These are phyloP conservation scores for Cyclina sinensis DNA, from an alignment of 1,140 invertebrate genomes.

Conservation along the genomic window DNA sequence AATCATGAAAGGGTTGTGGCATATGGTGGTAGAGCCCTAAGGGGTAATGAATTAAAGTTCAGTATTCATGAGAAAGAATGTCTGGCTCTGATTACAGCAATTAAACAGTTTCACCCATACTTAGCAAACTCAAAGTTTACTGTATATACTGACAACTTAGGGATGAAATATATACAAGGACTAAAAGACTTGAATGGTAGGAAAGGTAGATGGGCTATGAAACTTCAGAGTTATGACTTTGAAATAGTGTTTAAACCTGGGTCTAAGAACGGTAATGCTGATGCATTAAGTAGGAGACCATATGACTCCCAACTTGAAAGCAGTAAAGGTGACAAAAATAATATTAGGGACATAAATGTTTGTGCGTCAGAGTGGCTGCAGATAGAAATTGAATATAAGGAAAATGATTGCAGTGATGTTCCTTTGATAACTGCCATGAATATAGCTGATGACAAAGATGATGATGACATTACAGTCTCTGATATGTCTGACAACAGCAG, in stretches of 20 bases:
- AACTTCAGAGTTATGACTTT: constrained; percentile 57
- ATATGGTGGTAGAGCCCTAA: constrained; percentile 64
- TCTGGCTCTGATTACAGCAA: constrained; percentile 58
- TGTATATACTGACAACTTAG: constrained; percentile 64
- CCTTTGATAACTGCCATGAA: no score
- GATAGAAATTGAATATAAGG: no score
- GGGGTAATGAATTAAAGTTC: constrained; percentile 54
- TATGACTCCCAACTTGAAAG: no score
- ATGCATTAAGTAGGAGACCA: constrained; percentile 60
- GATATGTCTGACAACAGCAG: background rate
- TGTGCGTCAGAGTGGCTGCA: no score
- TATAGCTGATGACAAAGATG: no score
- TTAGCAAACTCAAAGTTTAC: constrained; percentile 35
- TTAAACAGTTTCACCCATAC: constrained; percentile 59
- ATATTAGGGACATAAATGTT: no score
- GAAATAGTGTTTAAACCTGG: constrained; percentile 57
- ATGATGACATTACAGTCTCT: no score
- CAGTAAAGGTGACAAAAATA: no score
- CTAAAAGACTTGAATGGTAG: constrained; percentile 64
- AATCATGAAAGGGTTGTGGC: constrained; percentile 40
- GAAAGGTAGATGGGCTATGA: constrained; percentile 58
- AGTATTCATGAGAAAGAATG: constrained; percentile 65
- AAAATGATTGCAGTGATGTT: no score
- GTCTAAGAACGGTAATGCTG: constrained; percentile 48
- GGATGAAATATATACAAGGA: constrained; percentile 58